These are phyloP conservation scores for Enteromius trimaculatus DNA, from an alignment of 2,797 vertebrate species.

Conservation along the genomic window DNA sequence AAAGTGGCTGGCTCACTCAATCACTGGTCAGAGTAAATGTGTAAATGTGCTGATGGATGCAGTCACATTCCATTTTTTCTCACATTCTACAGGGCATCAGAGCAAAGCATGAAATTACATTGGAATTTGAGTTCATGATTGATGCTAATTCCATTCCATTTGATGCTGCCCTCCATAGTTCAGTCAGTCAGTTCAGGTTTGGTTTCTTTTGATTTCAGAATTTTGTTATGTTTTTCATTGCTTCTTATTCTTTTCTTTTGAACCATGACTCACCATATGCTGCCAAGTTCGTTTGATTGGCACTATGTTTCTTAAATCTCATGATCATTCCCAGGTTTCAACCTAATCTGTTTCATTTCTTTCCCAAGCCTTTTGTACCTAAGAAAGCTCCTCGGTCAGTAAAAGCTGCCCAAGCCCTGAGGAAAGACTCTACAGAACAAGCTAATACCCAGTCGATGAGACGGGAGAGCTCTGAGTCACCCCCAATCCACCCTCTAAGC, in stretches of 20 bases:
- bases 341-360: conserved; percentile 44
- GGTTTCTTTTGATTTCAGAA: conserved; percentile 56
- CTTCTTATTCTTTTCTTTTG: conserved; percentile 52
- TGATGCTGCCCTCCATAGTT: conserved; percentile 59
- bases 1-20: conserved; percentile 20
- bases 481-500: conserved; percentile 51
- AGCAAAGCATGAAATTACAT: conserved; percentile 60
- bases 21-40: conserved; percentile 38
- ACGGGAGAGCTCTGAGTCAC: conserved; percentile 64
- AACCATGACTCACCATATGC: conserved; percentile 47
- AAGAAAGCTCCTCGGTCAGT: conserved; percentile 79
- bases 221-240: conserved; percentile 56
- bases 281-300: conserved; percentile 22
- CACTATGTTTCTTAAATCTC: conserved; percentile 22
- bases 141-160: conserved; percentile 64
- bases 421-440: conserved; percentile 71
- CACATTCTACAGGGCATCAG: conserved; percentile 55
- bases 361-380: conserved; percentile 76
- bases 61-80: conserved; percentile 59
- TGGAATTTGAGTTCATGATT: conserved; percentile 63
- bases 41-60: conserved; percentile 48
- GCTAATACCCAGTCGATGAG: conserved; percentile 65
- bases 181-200: conserved; percentile 61
- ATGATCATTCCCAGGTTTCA: neutral
- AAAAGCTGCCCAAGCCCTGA: conserved; percentile 73